Conservation (phyloP, 2,113 vertebrate species). For the Dipodomys ordii region DNA sequence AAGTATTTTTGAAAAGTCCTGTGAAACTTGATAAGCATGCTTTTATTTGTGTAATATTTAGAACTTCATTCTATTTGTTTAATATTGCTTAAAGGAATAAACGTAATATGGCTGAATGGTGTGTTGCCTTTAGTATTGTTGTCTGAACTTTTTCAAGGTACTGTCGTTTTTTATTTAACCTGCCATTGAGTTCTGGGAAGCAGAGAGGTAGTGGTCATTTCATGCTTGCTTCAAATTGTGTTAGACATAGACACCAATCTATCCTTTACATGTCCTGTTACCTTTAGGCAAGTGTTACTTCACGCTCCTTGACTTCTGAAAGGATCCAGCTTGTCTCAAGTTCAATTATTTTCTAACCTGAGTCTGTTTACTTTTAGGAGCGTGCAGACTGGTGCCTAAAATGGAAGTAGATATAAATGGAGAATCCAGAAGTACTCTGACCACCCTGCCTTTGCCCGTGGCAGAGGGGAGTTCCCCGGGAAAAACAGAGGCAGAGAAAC, state of each 20-base stretch:
- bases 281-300: background rate
- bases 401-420: constrained; percentile 96
- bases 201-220: background rate
- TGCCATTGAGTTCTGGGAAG: background rate
- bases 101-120: background rate
- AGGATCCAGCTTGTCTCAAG: background rate
- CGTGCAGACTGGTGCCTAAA: constrained; percentile 83
- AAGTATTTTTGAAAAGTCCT: background rate
- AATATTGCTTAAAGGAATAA: background rate
- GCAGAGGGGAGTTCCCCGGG: constrained; percentile 87
- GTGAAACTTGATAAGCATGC: background rate
- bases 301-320: background rate
- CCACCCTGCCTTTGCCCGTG: constrained; percentile 89
- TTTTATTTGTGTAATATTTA: background rate
- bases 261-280: background rate
- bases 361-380: constrained; percentile 85
- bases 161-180: background rate
- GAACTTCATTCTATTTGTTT: background rate
- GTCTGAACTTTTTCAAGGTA: background rate
- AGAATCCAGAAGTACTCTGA: constrained; percentile 89
- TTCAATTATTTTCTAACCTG: constrained; percentile 51
- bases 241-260: background rate
- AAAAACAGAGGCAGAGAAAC: constrained; percentile 92
- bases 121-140: background rate
- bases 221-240: background rate